These are phyloP conservation scores for Carassius gibelio DNA, from an alignment of 2,113 vertebrate species.

Conservation along the genomic window DNA sequence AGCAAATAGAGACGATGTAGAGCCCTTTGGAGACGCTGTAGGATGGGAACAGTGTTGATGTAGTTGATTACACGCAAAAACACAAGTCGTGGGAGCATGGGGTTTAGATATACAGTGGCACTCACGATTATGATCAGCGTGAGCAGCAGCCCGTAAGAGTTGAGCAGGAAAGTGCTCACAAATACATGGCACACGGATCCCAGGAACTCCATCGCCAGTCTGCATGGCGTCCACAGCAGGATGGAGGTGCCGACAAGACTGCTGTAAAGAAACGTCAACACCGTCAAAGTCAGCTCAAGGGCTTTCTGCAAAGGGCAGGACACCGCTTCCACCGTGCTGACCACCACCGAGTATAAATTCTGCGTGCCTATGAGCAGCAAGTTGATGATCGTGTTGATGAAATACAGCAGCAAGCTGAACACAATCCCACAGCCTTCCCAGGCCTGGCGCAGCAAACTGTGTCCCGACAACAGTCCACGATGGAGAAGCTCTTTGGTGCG, in stretches of 20 bases:
- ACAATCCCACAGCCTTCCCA: conserved; percentile 83
- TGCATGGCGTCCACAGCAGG: conserved; percentile 89
- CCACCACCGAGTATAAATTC: conserved; percentile 77
- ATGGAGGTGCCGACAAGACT: conserved; percentile 81
- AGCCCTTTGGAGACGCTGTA: conserved; percentile 60
- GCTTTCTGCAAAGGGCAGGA: conserved; percentile 77
- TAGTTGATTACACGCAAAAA: conserved; percentile 58
- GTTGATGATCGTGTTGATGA: conserved; percentile 89
- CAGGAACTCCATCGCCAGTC: conserved; percentile 81
- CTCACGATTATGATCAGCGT: conserved; percentile 74
- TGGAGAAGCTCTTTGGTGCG: conserved; percentile 83
- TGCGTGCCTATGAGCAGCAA: conserved; percentile 85
- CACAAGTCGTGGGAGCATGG: conserved; percentile 70
- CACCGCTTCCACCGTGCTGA: conserved; percentile 79
- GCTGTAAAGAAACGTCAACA: conserved; percentile 85
- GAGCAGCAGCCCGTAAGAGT: conserved; percentile 82
- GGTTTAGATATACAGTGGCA: conserved; percentile 75
- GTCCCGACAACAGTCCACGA: conserved; percentile 77
- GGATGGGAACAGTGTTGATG: conserved; percentile 68
- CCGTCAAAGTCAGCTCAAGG: conserved; percentile 77
- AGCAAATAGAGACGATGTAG: conserved; percentile 69
- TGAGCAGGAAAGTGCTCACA: conserved; percentile 81
- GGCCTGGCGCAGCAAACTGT: conserved; percentile 75
- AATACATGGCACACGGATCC: conserved; percentile 77
- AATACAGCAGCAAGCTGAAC: conserved; percentile 85